Evolutionary conservation across 2,797 vertebrate species (phyloP).

Genomic region (Syndactyla subalaris): DNA sequence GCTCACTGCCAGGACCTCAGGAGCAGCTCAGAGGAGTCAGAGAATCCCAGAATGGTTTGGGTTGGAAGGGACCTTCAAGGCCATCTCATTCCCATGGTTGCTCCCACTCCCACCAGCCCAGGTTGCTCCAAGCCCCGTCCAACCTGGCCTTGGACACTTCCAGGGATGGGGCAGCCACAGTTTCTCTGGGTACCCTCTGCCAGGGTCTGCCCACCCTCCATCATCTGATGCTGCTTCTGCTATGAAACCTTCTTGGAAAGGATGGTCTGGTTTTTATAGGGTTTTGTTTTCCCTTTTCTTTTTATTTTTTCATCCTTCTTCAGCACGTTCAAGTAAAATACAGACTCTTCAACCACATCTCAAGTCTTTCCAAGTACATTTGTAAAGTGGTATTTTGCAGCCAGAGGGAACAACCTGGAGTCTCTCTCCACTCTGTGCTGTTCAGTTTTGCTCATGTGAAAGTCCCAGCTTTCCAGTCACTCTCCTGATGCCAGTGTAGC

Average conservation of each 20-base stretch:
- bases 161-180: background rate
- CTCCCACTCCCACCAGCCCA: accelerated
- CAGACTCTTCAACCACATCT: background rate
- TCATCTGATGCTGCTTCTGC: background rate
- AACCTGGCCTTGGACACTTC: accelerated
- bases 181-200: background rate
- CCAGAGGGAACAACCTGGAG: background rate
- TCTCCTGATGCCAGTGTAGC: background rate
- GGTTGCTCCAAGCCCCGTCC: accelerated
- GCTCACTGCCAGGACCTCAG: background rate
- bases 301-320: background rate
- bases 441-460: background rate
- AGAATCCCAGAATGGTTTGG: background rate
- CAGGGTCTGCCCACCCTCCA: accelerated
- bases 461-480: accelerated
- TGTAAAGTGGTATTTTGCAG: background rate
- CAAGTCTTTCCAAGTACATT: background rate
- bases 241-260: background rate
- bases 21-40: background rate
- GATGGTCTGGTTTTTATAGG: background rate
- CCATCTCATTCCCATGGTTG: accelerated
- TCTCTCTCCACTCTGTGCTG: background rate
- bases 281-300: background rate
- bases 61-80: background rate
- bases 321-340: background rate